phyloP scores from a whole-genome alignment of 2,888 invertebrate genomes.

The Autographa gamma region DNA sequence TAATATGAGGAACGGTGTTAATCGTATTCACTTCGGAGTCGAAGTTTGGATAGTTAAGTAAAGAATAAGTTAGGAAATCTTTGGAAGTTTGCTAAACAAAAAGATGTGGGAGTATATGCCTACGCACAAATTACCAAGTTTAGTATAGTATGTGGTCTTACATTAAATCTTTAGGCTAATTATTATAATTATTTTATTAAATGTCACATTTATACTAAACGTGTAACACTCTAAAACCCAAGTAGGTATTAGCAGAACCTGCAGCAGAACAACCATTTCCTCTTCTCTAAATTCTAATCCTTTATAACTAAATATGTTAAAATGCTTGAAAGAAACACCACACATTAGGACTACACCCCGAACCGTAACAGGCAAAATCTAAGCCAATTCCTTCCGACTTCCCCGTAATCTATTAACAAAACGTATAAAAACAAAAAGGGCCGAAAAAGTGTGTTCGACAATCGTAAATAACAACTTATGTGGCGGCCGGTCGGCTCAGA shows the following conservation, averaged over 20 bases:
- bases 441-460: conserved; percentile 40
- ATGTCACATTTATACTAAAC: no score
- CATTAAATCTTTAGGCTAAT: no score
- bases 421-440: conserved; percentile 37
- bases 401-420: conserved; percentile 44
- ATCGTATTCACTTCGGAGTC: conserved; percentile 8
- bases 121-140: no score
- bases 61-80: background rate
- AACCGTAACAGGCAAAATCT: conserved; percentile 33
- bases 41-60: background rate
- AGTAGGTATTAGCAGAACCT: no score
- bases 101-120: background rate
- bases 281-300: no score
- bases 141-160: no score
- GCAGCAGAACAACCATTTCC: no score
- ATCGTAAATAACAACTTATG: conserved; percentile 71
- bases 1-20: conserved; percentile 21
- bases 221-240: no score
- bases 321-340: background rate
- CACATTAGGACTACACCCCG: background rate
- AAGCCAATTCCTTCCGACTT: conserved; percentile 46
- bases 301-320: no score
- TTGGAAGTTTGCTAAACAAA: background rate
- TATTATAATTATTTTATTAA: no score
- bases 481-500: conserved; percentile 56